These are phyloP conservation scores for Myocastor coypus DNA, from an alignment of 2,113 vertebrate species.

Conservation along the genomic window DNA sequence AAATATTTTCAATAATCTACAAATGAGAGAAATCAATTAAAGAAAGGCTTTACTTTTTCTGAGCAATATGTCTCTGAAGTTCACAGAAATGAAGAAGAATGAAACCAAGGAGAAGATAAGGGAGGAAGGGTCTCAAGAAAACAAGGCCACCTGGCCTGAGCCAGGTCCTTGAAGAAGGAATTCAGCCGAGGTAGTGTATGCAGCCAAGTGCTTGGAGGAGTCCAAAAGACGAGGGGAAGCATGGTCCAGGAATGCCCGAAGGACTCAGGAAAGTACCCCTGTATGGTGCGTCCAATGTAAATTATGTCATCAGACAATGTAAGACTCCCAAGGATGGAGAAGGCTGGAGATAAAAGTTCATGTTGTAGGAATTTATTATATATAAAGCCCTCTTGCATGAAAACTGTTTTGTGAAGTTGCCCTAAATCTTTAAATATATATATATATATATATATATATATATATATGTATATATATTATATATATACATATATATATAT, in stretches of 20 bases:
- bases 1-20: background rate
- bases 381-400: background rate
- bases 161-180: background rate
- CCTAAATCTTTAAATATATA: background rate
- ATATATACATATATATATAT: no score
- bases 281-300: background rate
- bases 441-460: no score
- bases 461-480: no score
- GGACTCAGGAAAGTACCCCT: background rate
- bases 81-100: background rate
- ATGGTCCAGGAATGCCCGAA: background rate
- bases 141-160: background rate
- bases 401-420: background rate
- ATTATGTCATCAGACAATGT: background rate
- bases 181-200: background rate
- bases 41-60: background rate
- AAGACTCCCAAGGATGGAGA: background rate
- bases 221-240: background rate
- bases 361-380: background rate
- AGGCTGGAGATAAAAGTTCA: background rate
- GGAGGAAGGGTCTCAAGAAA: background rate
- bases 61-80: background rate
- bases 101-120: background rate
- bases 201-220: background rate
- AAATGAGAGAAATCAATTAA: background rate